Evolutionary conservation across 2,797 vertebrate species (phyloP).

Genomic region (Xiphorhynchus erythropygius): DNA sequence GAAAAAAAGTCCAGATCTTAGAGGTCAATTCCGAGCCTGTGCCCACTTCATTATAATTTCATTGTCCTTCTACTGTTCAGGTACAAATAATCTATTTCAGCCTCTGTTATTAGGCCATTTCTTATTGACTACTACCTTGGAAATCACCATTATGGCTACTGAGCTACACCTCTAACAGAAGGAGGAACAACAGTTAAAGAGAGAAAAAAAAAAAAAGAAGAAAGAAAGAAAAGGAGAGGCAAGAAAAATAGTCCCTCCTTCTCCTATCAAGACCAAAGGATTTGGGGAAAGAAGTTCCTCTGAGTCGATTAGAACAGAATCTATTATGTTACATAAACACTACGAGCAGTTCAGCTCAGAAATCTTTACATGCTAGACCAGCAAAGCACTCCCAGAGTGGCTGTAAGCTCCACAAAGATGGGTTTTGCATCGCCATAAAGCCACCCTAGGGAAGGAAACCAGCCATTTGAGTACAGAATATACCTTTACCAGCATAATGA

Average conservation of each 20-base stretch:
- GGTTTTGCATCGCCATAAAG: not conserved
- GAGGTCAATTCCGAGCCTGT: not conserved
- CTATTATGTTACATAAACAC: not conserved
- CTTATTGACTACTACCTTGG: not conserved
- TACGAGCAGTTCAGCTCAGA: not conserved
- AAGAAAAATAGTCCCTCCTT: not conserved
- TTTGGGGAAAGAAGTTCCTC: not conserved
- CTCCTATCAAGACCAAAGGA: not conserved
- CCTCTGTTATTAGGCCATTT: not conserved
- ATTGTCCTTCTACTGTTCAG: not conserved
- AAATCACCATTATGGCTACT: not conserved
- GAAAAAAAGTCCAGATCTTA: not conserved
- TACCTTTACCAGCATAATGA: not conserved
- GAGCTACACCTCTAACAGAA: not conserved
- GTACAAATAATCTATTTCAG: not conserved
- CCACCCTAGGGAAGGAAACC: not conserved
- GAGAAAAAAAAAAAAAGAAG: not conserved
- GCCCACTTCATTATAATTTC: not conserved
- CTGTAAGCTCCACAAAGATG: not conserved
- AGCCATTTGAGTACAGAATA: not conserved
- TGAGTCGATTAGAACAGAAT: not conserved
- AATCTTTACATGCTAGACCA: not conserved
- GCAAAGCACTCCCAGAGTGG: constrained; percentile 10
- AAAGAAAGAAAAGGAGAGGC: not conserved
- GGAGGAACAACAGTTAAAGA: not conserved